Evolutionary conservation across 2,797 vertebrate species (phyloP).

Genomic region (Meda fulgida): DNA sequence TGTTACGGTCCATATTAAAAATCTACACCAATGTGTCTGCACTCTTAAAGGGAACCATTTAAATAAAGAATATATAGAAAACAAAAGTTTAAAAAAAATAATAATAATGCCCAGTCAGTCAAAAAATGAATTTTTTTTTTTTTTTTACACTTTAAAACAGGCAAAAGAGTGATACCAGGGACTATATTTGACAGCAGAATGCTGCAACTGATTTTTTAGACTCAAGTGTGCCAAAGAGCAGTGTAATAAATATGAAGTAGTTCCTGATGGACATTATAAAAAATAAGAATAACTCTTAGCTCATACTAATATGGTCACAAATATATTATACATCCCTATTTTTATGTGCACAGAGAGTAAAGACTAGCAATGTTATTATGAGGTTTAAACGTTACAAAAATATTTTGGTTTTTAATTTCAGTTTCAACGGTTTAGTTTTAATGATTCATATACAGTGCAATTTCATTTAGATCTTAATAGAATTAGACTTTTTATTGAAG

Average conservation of each 20-base stretch:
- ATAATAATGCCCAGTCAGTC: not conserved
- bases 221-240: not conserved
- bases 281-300: not conserved
- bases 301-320: not conserved
- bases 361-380: not conserved
- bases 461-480: not conserved
- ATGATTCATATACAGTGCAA: not conserved
- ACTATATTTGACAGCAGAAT: not conserved
- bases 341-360: too few species aligned
- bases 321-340: not conserved
- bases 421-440: not conserved
- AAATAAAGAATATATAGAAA: not conserved
- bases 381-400: not conserved
- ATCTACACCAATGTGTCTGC: not conserved
- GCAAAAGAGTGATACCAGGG: not conserved
- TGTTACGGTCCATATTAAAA: not conserved
- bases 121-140: not conserved
- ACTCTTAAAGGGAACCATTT: not conserved
- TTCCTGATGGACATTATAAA: not conserved
- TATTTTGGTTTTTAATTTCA: not conserved
- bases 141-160: not conserved
- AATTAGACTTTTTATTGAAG: not conserved
- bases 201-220: not conserved
- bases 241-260: not conserved
- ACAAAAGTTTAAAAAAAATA: not conserved